phyloP scores from a whole-genome alignment of 2,888 invertebrate species.

The Caenorhabditis sp. region DNA sequence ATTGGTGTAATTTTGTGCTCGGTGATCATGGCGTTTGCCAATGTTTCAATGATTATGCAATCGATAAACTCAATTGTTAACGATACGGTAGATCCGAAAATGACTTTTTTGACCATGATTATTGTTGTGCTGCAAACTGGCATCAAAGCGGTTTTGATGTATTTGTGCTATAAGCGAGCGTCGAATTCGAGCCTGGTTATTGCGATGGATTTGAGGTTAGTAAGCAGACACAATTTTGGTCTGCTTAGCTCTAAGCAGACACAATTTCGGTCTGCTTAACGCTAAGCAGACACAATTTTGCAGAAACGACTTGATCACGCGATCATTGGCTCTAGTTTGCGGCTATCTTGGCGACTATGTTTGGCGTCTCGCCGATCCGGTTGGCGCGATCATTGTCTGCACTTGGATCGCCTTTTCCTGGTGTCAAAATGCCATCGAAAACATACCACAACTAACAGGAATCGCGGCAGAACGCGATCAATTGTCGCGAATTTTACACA shows the following conservation, averaged over 20 bases:
- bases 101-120: conserved; percentile 32
- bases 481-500: conserved; percentile 59
- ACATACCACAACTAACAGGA: conserved; percentile 62
- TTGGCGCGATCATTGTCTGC: conserved; percentile 72
- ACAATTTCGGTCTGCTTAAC: too few relatives aligned
- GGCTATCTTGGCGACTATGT: conserved; percentile 71
- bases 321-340: conserved; percentile 71
- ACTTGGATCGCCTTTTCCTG: conserved; percentile 63
- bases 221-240: too few relatives aligned
- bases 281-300: too few relatives aligned
- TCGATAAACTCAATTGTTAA: conserved; percentile 42
- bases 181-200: conserved; percentile 39
- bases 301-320: conserved; percentile 31
- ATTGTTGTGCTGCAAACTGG: conserved; percentile 39
- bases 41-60: conserved; percentile 48
- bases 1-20: conserved; percentile 43
- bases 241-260: too few relatives aligned
- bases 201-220: conserved; percentile 28
- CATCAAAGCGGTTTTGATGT: conserved; percentile 42
- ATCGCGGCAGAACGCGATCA: conserved; percentile 60
- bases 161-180: conserved; percentile 34
- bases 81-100: conserved; percentile 45
- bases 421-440: conserved; percentile 63
- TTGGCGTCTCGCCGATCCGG: conserved; percentile 73
- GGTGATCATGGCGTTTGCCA: conserved; percentile 48